A percentile compares a stretch with the other conserved stretches of the same genome.
phyloP scores from a whole-genome alignment of 2,113 vertebrate species.

The Natator depressus region DNA sequence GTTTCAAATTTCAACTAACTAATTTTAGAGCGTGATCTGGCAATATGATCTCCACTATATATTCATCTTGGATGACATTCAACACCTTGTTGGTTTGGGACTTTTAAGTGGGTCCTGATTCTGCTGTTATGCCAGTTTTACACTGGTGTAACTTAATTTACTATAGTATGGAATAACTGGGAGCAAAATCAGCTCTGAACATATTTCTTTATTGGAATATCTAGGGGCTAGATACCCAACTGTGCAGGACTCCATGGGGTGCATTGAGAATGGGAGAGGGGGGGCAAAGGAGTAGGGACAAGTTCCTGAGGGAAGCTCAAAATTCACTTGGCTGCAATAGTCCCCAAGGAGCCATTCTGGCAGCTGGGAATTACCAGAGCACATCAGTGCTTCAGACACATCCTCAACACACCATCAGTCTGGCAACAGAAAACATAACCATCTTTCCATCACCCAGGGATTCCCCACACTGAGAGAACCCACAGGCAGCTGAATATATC shows the following conservation, averaged over 20 bases:
- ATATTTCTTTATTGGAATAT: background rate
- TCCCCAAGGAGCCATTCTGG: background rate
- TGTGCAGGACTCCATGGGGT: background rate
- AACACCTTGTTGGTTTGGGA: background rate
- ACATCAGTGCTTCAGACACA: background rate
- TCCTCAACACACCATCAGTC: background rate
- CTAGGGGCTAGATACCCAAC: background rate
- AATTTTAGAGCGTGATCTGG: background rate
- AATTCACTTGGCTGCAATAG: background rate
- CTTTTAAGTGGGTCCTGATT: background rate
- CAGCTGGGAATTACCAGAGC: background rate
- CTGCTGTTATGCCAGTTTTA: background rate
- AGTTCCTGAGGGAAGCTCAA: background rate
- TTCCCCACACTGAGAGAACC: background rate
- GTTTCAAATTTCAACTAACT: background rate
- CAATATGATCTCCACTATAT: background rate
- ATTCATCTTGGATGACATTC: fast-evolving
- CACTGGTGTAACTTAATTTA: background rate
- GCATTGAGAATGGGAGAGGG: background rate
- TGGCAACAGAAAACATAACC: background rate
- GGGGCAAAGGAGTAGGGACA: background rate
- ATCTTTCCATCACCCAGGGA: background rate
- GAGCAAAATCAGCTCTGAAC: background rate
- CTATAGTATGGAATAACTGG: background rate
- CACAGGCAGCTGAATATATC: background rate